A percentile compares a stretch with the other conserved stretches of the same genome.
Conservation (phyloP, 2,113 vertebrate species). For the Hypocryptadius cinnamomeus region DNA sequence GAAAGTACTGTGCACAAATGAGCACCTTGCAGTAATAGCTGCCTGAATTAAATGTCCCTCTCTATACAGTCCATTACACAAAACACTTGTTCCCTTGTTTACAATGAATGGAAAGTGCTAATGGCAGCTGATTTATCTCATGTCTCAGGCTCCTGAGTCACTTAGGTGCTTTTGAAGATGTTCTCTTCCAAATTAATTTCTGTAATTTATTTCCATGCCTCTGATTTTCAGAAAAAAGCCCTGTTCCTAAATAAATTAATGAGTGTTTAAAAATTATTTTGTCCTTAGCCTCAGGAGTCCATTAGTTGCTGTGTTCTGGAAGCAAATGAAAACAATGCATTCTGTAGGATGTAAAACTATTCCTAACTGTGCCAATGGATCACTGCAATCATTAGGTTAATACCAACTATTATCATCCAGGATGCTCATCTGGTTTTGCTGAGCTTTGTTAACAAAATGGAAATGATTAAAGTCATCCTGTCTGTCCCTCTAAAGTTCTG, state of each 20-base stretch:
- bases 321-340: slow-evolving; percentile 9
- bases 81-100: neutral
- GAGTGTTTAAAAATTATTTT: slow-evolving; percentile 14
- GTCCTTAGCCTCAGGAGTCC: neutral
- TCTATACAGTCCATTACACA: neutral
- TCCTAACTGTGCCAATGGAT: neutral
- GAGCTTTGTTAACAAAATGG: slow-evolving; percentile 50
- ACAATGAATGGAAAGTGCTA: neutral
- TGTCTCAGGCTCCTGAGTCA: neutral
- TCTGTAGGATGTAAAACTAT: slow-evolving; percentile 10
- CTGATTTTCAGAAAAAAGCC: neutral
- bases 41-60: neutral
- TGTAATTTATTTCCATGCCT: neutral
- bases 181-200: neutral
- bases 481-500: slow-evolving; percentile 44
- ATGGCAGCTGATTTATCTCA: neutral
- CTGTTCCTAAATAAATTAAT: neutral
- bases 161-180: neutral
- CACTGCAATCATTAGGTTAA: slow-evolving; percentile 37
- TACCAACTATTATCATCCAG: slow-evolving; percentile 39
- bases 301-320: neutral
- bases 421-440: slow-evolving; percentile 52
- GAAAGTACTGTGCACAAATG: neutral
- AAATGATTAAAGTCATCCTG: slow-evolving; percentile 64
- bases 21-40: neutral